phyloP scores from a whole-genome alignment of 2,888 invertebrate species.

The Amblyteles armatorius region DNA sequence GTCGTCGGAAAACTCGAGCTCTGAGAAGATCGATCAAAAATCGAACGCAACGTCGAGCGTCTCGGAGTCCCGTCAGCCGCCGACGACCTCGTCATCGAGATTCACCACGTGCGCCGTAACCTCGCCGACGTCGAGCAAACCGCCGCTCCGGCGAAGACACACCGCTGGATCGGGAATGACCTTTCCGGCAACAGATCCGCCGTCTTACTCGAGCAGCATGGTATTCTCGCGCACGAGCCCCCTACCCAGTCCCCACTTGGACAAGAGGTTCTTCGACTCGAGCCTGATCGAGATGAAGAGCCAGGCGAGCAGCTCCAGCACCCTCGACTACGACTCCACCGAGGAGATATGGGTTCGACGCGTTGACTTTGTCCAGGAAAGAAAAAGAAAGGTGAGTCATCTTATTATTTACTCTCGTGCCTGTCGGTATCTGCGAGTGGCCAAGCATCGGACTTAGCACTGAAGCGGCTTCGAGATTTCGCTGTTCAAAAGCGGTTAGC shows the following conservation, averaged over 20 bases:
- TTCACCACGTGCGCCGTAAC: constrained; percentile 81
- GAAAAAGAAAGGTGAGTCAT: constrained; percentile 86
- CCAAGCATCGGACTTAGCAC: too few species aligned
- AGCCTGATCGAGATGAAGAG: constrained; percentile 93
- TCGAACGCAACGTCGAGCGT: constrained; percentile 75
- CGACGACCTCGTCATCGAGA: constrained; percentile 73
- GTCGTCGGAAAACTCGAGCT: constrained; percentile 81
- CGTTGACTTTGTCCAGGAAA: constrained; percentile 85
- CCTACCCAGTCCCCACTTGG: constrained; percentile 89
- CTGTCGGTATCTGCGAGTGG: background rate
- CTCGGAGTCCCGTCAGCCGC: constrained; percentile 74
- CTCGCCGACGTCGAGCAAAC: constrained; percentile 81
- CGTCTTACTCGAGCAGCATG: constrained; percentile 82
- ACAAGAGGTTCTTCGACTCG: constrained; percentile 93
- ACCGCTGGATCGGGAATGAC: constrained; percentile 83
- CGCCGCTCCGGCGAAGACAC: constrained; percentile 80
- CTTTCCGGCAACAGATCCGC: constrained; percentile 83
- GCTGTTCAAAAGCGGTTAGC: too few species aligned
- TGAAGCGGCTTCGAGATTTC: too few species aligned
- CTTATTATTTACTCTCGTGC: background rate
- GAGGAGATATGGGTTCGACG: constrained; percentile 91
- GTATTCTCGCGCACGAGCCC: constrained; percentile 84
- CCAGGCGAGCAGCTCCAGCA: constrained; percentile 88
- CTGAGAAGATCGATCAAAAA: constrained; percentile 81
- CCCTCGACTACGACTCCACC: constrained; percentile 86